phyloP scores from a whole-genome alignment of 2,113 vertebrate species.

The Campylomormyrus numenius region DNA sequence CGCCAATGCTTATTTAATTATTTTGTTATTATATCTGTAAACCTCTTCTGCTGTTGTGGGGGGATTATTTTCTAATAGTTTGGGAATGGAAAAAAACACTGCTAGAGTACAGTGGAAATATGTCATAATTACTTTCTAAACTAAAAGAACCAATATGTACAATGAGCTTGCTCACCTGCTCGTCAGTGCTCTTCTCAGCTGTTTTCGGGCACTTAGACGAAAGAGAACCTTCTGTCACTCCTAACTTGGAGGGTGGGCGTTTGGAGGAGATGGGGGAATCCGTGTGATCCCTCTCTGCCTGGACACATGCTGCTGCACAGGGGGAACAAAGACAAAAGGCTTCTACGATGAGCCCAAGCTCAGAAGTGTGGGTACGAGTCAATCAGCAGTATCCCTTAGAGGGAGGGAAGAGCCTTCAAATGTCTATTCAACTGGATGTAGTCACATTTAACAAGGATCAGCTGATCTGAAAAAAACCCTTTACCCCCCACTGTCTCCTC shows the following conservation, averaged over 20 bases:
- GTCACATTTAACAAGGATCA: slow-evolving; percentile 40
- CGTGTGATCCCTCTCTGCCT: slow-evolving; percentile 70
- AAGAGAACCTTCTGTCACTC: slow-evolving; percentile 66
- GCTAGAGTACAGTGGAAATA: neutral
- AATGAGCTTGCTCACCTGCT: slow-evolving; percentile 9
- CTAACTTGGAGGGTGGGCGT: slow-evolving; percentile 61
- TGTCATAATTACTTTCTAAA: neutral
- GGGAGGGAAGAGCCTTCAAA: slow-evolving; percentile 40
- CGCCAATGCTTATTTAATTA: neutral
- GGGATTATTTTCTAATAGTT: neutral
- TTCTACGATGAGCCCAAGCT: neutral
- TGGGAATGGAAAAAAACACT: neutral
- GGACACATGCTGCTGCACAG: slow-evolving; percentile 60
- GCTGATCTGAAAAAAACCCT: slow-evolving; percentile 27
- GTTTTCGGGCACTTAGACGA: slow-evolving; percentile 77
- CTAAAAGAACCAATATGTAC: neutral
- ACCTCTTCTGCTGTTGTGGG: neutral
- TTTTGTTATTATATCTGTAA: neutral
- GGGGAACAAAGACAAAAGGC: neutral
- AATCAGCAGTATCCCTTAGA: slow-evolving; percentile 44
- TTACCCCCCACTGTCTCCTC: slow-evolving; percentile 26
- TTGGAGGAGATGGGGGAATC: slow-evolving; percentile 69
- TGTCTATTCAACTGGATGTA: slow-evolving; percentile 45
- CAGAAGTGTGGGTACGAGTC: slow-evolving; percentile 36
- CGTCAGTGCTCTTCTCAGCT: neutral